Evolutionary conservation across 2,888 invertebrate species (phyloP), one percentile per base, ranked within the genome.

Genomic region (Nymphalis c-album): DNA sequence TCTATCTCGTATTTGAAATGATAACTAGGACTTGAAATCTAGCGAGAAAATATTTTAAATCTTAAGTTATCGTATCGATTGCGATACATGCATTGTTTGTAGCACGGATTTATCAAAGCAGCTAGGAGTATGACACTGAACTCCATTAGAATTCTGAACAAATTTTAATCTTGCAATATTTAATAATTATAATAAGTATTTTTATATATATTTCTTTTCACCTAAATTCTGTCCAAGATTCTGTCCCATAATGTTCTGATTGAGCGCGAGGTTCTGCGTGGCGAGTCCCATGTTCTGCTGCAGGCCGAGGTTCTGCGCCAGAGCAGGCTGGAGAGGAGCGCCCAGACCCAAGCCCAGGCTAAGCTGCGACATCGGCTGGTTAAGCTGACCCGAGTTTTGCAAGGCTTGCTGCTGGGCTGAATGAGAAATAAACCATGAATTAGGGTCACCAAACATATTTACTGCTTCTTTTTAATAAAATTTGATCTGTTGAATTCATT

Each of bases 161-260:
- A 50, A n/a, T 59, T 45, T 51, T n/a, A 48, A 61, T 13, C 2
- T 62, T 22, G 26, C 17, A 16, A 26, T 22, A 26, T 22, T 71
- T 40, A 40, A 40, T 0, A 2, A 40, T 40, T 10, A 40, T 13
- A 4, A 40, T 13, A 40, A 10, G 13, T 40, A 20, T 4, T 1
- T 3, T 1, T 4, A 2, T 50, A 8, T 18, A 48, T 18, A 48
- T 8, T n/a, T n/a, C 7, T 7, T 6, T 7, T 50, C 7, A 86
- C 89, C 86, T 74, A 90, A 78, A 71, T 90, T 90, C 72, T 89
- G 87, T 67, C 84, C 83, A 71, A 89, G 76, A 76, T 87, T 89
- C 78, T 90, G 88, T 16, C 84, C 82, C 81, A 89, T 88, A 22
- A 88, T 80, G 75, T 88, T 87, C 79, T 89, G 90, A 67, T 87